These are phyloP conservation scores for Nephila pilipes DNA, from an alignment of 1,140 invertebrate species.

Conservation along the genomic window DNA sequence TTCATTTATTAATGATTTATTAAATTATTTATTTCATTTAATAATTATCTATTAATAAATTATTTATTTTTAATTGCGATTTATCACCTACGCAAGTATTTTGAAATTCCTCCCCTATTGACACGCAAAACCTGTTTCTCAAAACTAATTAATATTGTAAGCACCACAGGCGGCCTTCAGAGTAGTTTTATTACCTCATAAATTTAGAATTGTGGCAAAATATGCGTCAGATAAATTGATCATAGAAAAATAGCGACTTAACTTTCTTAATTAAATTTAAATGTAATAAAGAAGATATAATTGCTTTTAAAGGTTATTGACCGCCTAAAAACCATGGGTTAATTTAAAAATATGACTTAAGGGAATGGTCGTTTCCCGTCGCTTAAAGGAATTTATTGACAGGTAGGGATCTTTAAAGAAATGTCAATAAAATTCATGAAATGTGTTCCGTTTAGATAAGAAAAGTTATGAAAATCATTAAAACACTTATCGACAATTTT, in stretches of 20 bases:
- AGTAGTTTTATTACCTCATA: not conserved
- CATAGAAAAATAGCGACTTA: not conserved
- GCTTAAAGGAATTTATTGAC: not conserved
- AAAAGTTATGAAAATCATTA: not conserved
- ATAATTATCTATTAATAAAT: too few species aligned
- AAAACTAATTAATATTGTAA: not conserved
- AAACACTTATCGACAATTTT: not conserved
- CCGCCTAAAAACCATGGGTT: not conserved
- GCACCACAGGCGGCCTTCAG: not conserved
- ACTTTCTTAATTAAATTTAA: not conserved
- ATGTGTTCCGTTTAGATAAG: not conserved
- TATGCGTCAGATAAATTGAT: conserved; percentile 17
- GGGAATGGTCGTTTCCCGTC: not conserved
- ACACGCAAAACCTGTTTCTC: not conserved
- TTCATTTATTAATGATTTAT: too few species aligned
- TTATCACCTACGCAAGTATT: too few species aligned
- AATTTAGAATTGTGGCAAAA: not conserved
- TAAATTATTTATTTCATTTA: too few species aligned
- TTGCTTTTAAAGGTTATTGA: not conserved
- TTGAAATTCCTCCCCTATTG: too few species aligned
- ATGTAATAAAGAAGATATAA: not conserved
- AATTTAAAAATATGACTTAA: not conserved
- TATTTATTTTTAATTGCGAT: too few species aligned
- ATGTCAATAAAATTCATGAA: not conserved
- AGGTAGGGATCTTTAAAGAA: not conserved